Percentiles rank a stretch among this genome's conserved stretches.
These are phyloP conservation scores for Fringilla coelebs DNA, from an alignment of 2,797 vertebrate genomes.

Conservation along the genomic window DNA sequence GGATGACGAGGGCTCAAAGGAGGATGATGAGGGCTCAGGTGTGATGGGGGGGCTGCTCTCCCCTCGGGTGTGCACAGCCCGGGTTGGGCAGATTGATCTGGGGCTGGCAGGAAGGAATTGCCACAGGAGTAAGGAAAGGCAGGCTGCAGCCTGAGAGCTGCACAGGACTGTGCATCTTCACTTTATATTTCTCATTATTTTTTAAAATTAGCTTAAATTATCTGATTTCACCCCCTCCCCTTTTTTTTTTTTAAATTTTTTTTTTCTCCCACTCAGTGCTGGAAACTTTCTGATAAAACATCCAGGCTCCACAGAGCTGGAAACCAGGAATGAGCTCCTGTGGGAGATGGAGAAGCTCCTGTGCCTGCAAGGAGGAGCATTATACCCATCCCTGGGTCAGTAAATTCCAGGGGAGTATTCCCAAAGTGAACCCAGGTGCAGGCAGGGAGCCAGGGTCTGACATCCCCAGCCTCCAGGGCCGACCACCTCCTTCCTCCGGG, in stretches of 20 bases:
- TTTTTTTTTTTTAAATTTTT: too few relatives aligned
- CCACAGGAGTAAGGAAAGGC: not conserved
- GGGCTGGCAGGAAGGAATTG: not conserved
- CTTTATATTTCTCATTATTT: not conserved
- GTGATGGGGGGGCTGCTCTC: accelerated
- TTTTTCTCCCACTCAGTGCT: not conserved
- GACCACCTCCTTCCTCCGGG: accelerated
- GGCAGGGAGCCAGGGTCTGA: not conserved
- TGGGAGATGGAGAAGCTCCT: not conserved
- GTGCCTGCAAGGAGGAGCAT: not conserved
- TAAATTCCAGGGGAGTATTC: accelerated
- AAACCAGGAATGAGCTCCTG: not conserved
- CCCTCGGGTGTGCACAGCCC: not conserved
- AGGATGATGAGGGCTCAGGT: accelerated
- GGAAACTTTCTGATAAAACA: not conserved
- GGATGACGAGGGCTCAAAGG: accelerated
- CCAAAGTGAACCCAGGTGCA: accelerated
- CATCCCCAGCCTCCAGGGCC: not conserved
- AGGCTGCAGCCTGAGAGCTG: not conserved
- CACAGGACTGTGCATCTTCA: accelerated
- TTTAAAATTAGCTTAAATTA: not conserved
- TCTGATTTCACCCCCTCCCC: not conserved
- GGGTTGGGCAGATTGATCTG: not conserved
- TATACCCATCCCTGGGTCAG: not conserved
- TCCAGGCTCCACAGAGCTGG: not conserved